Evolutionary conservation across 2,888 invertebrate species (phyloP).

Genomic region (Sphaeridia pumilis): DNA sequence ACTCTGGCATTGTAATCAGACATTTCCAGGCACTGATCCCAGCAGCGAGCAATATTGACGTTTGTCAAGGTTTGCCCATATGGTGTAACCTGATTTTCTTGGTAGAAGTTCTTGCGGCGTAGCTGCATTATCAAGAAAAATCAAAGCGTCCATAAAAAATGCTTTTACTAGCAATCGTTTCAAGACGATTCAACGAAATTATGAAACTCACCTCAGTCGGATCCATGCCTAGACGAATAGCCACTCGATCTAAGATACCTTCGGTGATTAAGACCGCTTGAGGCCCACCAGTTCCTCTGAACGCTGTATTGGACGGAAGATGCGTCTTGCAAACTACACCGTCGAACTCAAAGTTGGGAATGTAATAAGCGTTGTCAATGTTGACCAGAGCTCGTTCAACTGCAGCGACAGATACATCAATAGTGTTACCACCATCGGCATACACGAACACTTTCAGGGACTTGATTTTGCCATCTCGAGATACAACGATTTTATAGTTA

Average conservation of each 20-base stretch:
- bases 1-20: conserved; percentile 51
- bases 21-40: conserved; percentile 61
- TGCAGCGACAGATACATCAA: conserved; percentile 64
- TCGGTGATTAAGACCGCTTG: conserved; percentile 83
- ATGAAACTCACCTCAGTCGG: conserved; percentile 54
- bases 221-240: conserved; percentile 54
- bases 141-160: neutral
- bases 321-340: conserved; percentile 70
- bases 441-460: conserved; percentile 63
- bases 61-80: conserved; percentile 60
- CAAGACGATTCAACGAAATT: too few species aligned
- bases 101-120: conserved; percentile 60
- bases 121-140: conserved; percentile 39
- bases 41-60: conserved; percentile 63
- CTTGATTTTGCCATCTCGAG: conserved; percentile 59
- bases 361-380: conserved; percentile 64
- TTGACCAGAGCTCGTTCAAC: conserved; percentile 72
- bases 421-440: conserved; percentile 68
- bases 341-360: conserved; percentile 26
- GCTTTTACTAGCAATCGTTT: neutral
- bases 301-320: conserved; percentile 82
- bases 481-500: conserved; percentile 73
- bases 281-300: conserved; percentile 82
- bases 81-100: conserved; percentile 63
- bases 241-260: conserved; percentile 63